Evolutionary conservation across 2,113 vertebrate genomes (phyloP).

Genomic region (Psilopsiagon aurifrons): DNA sequence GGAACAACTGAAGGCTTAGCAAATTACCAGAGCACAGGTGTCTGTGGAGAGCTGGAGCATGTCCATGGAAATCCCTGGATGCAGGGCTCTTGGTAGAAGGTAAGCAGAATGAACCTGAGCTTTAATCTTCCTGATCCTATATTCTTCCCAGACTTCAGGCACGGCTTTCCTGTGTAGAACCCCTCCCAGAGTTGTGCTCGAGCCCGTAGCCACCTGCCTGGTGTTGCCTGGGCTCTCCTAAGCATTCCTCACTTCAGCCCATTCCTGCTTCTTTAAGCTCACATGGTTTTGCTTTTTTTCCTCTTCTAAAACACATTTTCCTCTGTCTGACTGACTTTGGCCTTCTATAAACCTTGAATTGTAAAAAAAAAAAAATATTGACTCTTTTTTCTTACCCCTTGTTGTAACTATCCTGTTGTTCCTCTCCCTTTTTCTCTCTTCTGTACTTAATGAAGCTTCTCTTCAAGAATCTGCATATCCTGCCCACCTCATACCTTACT

Average conservation of each 20-base stretch:
- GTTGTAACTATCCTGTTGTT: not conserved
- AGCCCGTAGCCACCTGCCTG: not conserved
- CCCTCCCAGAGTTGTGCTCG: accelerated
- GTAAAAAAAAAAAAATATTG: not conserved
- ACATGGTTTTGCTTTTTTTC: not conserved
- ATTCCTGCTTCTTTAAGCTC: not conserved
- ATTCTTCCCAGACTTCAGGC: not conserved
- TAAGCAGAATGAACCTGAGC: not conserved
- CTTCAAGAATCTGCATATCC: not conserved
- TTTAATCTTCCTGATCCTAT: not conserved
- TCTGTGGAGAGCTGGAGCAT: not conserved
- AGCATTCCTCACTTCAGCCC: not conserved
- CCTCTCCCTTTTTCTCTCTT: not conserved
- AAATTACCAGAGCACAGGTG: not conserved
- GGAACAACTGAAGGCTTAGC: not conserved
- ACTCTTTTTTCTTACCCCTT: not conserved
- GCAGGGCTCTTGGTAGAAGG: not conserved
- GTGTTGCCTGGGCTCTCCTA: not conserved
- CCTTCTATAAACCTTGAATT: not conserved
- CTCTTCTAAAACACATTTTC: not conserved
- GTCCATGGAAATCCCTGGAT: not conserved
- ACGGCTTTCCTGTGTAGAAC: accelerated
- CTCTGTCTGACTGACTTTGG: not conserved
- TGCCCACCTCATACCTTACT: not conserved
- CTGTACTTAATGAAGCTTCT: not conserved